Evolutionary conservation across 1,140 invertebrate species (phyloP).

Genomic region (Plectrocnemia conspersa): DNA sequence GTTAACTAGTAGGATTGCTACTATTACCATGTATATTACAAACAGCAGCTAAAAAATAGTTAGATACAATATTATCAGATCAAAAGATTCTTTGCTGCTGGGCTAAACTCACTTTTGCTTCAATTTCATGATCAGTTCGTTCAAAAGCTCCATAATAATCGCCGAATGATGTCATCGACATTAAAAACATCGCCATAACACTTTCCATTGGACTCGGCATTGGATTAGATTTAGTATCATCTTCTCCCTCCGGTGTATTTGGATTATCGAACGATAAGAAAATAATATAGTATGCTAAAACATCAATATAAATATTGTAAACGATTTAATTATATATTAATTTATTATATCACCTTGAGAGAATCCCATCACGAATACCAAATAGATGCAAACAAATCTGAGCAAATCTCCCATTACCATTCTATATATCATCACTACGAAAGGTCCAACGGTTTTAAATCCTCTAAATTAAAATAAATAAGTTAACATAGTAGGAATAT

Average conservation of each 20-base stretch:
- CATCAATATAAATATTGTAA: slow-evolving; percentile 26
- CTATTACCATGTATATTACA: slow-evolving; percentile 94
- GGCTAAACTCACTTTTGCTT: slow-evolving; percentile 69
- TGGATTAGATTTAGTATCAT: slow-evolving; percentile 72
- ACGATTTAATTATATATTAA: background rate
- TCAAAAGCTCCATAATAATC: slow-evolving; percentile 89
- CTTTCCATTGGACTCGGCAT: slow-evolving; percentile 88
- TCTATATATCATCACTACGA: slow-evolving; percentile 98
- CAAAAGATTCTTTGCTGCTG: slow-evolving; percentile 10
- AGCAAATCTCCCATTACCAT: slow-evolving; percentile 96
- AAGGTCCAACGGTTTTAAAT: slow-evolving; percentile 96
- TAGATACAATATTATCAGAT: background rate
- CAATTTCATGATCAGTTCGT: slow-evolving; percentile 78
- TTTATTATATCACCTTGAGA: slow-evolving; percentile 71
- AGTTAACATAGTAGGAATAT: too few species aligned
- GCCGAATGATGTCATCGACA: slow-evolving; percentile 95
- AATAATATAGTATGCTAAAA: slow-evolving; percentile 85
- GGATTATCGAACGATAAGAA: slow-evolving; percentile 83
- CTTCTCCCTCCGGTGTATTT: slow-evolving; percentile 65
- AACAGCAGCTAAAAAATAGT: slow-evolving; percentile 70
- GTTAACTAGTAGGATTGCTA: slow-evolving; percentile 92
- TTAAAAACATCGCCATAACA: slow-evolving; percentile 94
- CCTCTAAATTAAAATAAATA: slow-evolving; percentile 80
- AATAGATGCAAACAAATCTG: slow-evolving; percentile 92
- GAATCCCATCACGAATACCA: slow-evolving; percentile 96